Percentiles rank a stretch among this genome's conserved stretches.
Conservation (phyloP, 2,888 invertebrate genomes). For the Pollenia labialis region DNA sequence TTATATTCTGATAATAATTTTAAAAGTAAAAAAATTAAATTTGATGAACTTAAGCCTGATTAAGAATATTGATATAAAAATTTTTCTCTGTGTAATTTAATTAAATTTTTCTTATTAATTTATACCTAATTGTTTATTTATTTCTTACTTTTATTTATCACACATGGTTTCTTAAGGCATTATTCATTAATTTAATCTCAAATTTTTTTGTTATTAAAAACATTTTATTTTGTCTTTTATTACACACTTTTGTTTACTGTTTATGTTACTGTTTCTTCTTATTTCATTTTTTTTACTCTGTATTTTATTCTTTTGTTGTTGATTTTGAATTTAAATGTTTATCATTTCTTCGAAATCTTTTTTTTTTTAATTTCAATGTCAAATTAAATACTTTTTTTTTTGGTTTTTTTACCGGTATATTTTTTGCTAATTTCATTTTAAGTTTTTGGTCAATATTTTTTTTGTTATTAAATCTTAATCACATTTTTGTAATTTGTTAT, state of each 20-base stretch:
- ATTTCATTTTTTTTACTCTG: not conserved
- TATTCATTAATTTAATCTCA: not conserved
- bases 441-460: not conserved
- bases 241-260: constrained; percentile 14
- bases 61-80: too few species aligned
- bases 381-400: constrained; percentile 11
- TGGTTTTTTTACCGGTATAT: too few species aligned
- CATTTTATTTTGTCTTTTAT: constrained; percentile 4
- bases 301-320: not conserved
- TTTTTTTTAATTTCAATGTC: constrained; percentile 54
- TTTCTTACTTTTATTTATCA: too few species aligned
- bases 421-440: constrained; percentile 19
- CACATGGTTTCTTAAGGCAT: not conserved
- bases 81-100: too few species aligned
- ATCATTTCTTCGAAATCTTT: constrained; percentile 62
- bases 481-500: constrained; percentile 1
- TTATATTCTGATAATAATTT: constrained; percentile 45
- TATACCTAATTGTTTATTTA: too few species aligned
- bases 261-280: constrained; percentile 19
- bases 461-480: constrained; percentile 3
- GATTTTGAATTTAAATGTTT: constrained; percentile 15
- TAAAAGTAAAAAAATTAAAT: constrained; percentile 32
- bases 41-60: too few species aligned
- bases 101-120: too few species aligned
- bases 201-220: not conserved